These are phyloP conservation scores for Galagoides demidoff DNA, from an alignment of 2,797 vertebrate genomes.

Conservation along the genomic window DNA sequence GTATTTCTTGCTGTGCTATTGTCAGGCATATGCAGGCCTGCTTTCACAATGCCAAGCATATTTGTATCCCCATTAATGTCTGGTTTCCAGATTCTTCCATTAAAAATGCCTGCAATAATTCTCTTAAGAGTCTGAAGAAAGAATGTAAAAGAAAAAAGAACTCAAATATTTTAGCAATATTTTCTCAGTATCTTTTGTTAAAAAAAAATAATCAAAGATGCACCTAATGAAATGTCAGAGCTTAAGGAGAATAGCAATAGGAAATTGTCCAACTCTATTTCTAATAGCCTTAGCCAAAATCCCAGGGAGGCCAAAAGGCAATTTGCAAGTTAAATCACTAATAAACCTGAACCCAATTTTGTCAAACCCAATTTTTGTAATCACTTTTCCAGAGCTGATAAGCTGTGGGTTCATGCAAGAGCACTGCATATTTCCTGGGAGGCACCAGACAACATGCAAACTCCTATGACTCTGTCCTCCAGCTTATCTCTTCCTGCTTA, in stretches of 20 bases:
- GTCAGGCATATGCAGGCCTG: background rate
- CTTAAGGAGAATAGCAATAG: background rate
- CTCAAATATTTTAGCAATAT: conserved; percentile 1
- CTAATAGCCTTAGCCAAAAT: conserved; percentile 48
- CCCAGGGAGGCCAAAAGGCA: conserved; percentile 26
- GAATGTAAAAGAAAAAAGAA: background rate
- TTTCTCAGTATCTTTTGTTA: background rate
- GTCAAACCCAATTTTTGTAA: conserved; percentile 20
- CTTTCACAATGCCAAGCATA: background rate
- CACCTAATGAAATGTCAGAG: conserved; percentile 45
- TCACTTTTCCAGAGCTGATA: conserved; percentile 61
- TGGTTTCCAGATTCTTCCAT: background rate
- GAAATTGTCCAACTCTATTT: conserved; percentile 43
- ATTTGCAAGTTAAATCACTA: conserved; percentile 72
- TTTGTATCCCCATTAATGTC: conserved; percentile 2
- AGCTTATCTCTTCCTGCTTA: background rate
- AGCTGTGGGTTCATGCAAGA: background rate
- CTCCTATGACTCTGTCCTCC: background rate
- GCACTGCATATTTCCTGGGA: background rate
- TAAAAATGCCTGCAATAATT: conserved; percentile 14
- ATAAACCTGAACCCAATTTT: conserved; percentile 54
- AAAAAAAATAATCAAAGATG: conserved; percentile 21
- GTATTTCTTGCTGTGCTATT: background rate
- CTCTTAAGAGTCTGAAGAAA: background rate
- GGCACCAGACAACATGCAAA: background rate